Base-by-base conservation (phyloP, 2,113 vertebrate species). In the Dipodomys ordii region DNA sequence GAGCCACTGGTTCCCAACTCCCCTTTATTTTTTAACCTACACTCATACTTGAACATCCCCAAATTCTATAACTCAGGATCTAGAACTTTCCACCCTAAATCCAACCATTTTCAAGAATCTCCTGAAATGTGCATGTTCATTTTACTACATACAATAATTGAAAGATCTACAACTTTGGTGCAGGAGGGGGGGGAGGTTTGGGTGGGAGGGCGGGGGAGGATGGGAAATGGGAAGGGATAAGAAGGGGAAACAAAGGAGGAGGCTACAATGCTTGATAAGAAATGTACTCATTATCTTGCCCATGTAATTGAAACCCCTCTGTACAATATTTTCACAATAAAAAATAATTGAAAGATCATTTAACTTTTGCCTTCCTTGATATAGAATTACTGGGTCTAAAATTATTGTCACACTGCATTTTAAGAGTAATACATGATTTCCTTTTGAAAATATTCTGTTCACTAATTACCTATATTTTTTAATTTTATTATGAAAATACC, bases 21-120 rank as follows among this genome's bases (percentile, higher is more conserved):
- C 12, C 46, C 64, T 92, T 94, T 32, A 85, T 53, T 91, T 90
- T 91, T 92, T 73, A 91, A 78, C n/a, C 35, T 82, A 88, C 4
- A 78, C 8, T 8, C n/a, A 74, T 11, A 35, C 27, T 83, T 91
- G 60, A 88, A 44, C 18, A 4, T 83, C 83, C 62, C 32, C 60
- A 91, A 88, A 74, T 60, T 68, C 28, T 83, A 0, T 71, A 89
- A 78, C 13, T 82, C 85, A 30, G 44, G 20, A 15, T 32, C 84
- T 95, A 27, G 25, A 95, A 90, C 22, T 77, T 80, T 4, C 12
- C 68, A 88, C 7, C 6, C 9, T 62, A 77, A 92, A 77, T 84
- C 68, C 27, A 88, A 23, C 30, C 16, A 68, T 62, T 90, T 81
- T 12, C 64, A 73, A 35, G 19, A 93, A 88, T 53, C 28, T 86